phyloP scores from a whole-genome alignment of 1,140 invertebrate genomes.

The Antheraea pernyi region DNA sequence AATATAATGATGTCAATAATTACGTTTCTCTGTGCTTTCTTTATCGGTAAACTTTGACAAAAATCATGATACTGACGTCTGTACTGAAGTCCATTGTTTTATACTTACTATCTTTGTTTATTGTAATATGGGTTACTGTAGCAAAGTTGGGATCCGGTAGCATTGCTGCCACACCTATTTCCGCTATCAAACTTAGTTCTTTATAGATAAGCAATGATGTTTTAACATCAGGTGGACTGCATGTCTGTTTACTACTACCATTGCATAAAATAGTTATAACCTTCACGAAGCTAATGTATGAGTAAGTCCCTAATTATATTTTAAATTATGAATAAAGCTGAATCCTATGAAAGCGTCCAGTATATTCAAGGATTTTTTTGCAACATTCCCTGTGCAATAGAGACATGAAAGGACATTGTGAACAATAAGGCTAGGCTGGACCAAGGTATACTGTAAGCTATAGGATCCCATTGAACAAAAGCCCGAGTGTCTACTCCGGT shows the following conservation, averaged over 20 bases:
- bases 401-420: conserved; percentile 28
- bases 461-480: conserved; percentile 45
- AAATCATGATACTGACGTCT: no score
- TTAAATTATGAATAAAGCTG: not conserved
- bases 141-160: no score
- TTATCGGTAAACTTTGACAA: no score
- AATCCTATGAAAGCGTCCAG: not conserved
- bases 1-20: no score
- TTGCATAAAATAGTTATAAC: not conserved
- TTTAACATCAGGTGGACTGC: not conserved
- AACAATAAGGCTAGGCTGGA: conserved; percentile 56
- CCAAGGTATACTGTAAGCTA: conserved; percentile 32
- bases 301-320: not conserved
- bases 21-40: no score
- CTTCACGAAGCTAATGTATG: not conserved
- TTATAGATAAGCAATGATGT: no score
- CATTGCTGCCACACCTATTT: no score
- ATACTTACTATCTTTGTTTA: no score
- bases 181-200: no score
- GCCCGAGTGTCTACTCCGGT: conserved; percentile 49
- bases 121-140: no score
- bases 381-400: conserved; percentile 22
- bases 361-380: conserved; percentile 7
- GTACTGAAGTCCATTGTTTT: no score
- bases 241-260: not conserved